A percentile compares a stretch with the other conserved stretches of the same genome.
These are phyloP conservation scores for Allophyes oxyacanthae DNA, from an alignment of 2,888 invertebrate species.

Conservation along the genomic window DNA sequence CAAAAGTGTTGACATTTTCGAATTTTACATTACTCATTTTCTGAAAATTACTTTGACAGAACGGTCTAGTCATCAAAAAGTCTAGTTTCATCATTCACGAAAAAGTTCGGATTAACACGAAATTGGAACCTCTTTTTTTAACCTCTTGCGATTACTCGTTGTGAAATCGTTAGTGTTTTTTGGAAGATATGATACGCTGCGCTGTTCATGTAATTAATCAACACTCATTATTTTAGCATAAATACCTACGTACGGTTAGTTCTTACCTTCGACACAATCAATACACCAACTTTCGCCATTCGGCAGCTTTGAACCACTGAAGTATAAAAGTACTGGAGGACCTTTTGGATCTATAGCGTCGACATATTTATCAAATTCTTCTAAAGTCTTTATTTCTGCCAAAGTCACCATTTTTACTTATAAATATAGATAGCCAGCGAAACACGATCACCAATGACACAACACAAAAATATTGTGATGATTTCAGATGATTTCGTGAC, in stretches of 20 bases:
- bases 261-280: constrained; percentile 94
- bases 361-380: constrained; percentile 89
- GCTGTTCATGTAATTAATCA: neutral
- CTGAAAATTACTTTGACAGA: constrained; percentile 1
- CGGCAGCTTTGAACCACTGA: constrained; percentile 90
- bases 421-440: neutral
- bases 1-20: constrained; percentile 67
- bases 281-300: constrained; percentile 96
- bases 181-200: no score
- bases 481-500: no score
- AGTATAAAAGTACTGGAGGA: constrained; percentile 87
- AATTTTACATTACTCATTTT: constrained; percentile 54
- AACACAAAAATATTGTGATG: no score
- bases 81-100: no score
- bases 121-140: no score
- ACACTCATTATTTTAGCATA: no score
- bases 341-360: constrained; percentile 82
- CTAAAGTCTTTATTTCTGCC: constrained; percentile 89
- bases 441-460: no score
- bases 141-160: no score
- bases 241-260: neutral
- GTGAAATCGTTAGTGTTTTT: no score
- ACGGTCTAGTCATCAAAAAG: no score
- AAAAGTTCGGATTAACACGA: no score
- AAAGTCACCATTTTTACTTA: constrained; percentile 67